A percentile compares a stretch with the other conserved stretches of the same genome.
Evolutionary conservation across 2,888 invertebrate genomes (phyloP).

Genomic region (Chloroclysta siterata): DNA sequence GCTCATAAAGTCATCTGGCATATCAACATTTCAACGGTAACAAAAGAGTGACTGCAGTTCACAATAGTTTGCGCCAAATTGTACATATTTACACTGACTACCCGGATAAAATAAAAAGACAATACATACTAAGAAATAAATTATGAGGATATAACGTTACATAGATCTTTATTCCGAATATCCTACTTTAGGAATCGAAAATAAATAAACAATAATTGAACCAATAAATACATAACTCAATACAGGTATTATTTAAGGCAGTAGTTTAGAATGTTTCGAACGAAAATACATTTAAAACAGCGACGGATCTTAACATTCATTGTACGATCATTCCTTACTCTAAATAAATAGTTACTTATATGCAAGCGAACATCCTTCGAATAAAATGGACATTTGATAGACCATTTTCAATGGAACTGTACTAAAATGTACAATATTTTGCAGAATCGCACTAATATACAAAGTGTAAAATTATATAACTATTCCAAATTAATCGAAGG

Average conservation of each 20-base stretch:
- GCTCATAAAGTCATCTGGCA: slow-evolving; percentile 68
- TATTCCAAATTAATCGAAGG: slow-evolving; percentile 44
- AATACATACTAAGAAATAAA: slow-evolving; percentile 42
- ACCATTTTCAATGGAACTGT: slow-evolving; percentile 30
- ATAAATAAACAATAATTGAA: slow-evolving; percentile 27
- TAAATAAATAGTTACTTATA: slow-evolving; percentile 67
- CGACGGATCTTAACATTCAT: slow-evolving; percentile 41
- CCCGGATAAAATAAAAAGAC: slow-evolving; percentile 25
- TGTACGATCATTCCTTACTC: slow-evolving; percentile 56
- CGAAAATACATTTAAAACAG: slow-evolving; percentile 24
- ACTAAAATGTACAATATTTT: slow-evolving; percentile 28
- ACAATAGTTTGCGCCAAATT: slow-evolving; percentile 49
- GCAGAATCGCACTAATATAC: slow-evolving; percentile 20
- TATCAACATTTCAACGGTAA: slow-evolving; percentile 54
- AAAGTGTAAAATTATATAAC: slow-evolving; percentile 34
- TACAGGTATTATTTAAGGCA: slow-evolving; percentile 11
- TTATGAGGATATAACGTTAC: slow-evolving; percentile 40
- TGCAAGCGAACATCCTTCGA: slow-evolving; percentile 53
- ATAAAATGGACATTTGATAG: slow-evolving; percentile 34
- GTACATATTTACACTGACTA: slow-evolving; percentile 50
- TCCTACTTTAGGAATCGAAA: slow-evolving; percentile 39
- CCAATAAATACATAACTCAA: slow-evolving; percentile 17
- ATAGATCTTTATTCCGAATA: slow-evolving; percentile 58
- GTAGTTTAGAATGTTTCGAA: slow-evolving; percentile 16
- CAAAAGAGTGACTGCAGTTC: slow-evolving; percentile 35